Evolutionary conservation across 2,888 invertebrate genomes (phyloP).

Genomic region (Branchellion lobata): DNA sequence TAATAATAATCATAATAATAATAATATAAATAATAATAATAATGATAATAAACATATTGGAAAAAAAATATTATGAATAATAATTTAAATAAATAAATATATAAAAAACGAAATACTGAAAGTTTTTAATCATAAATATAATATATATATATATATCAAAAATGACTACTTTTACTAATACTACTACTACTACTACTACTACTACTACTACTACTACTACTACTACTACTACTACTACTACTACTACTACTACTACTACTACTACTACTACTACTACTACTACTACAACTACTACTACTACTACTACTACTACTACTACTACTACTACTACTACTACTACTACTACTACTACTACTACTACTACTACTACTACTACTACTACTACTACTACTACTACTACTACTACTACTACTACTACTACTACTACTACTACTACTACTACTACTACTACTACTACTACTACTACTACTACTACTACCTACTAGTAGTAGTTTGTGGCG

Average conservation of each 20-base stretch:
- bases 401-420: slow-evolving; percentile 45
- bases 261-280: slow-evolving; percentile 33
- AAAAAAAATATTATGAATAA: no score
- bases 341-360: slow-evolving; percentile 34
- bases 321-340: slow-evolving; percentile 33
- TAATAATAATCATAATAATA: no score
- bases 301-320: slow-evolving; percentile 33
- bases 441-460: slow-evolving; percentile 43
- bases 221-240: slow-evolving; percentile 32
- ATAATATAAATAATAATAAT: no score
- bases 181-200: slow-evolving; percentile 32
- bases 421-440: slow-evolving; percentile 43
- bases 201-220: slow-evolving; percentile 33
- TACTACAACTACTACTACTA: slow-evolving; percentile 30
- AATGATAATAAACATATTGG: no score
- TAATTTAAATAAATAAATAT: no score
- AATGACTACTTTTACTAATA: slow-evolving; percentile 2
- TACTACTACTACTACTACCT: slow-evolving; percentile 44
- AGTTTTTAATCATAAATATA: no score
- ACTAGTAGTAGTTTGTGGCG: no score
- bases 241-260: slow-evolving; percentile 33
- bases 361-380: slow-evolving; percentile 37
- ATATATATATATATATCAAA: no score
- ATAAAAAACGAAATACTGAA: no score
- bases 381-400: slow-evolving; percentile 40